A percentile compares a stretch with the other conserved stretches of the same genome.
Evolutionary conservation across 2,797 vertebrate species (phyloP).

Genomic region (Acanthurus lineatus): DNA sequence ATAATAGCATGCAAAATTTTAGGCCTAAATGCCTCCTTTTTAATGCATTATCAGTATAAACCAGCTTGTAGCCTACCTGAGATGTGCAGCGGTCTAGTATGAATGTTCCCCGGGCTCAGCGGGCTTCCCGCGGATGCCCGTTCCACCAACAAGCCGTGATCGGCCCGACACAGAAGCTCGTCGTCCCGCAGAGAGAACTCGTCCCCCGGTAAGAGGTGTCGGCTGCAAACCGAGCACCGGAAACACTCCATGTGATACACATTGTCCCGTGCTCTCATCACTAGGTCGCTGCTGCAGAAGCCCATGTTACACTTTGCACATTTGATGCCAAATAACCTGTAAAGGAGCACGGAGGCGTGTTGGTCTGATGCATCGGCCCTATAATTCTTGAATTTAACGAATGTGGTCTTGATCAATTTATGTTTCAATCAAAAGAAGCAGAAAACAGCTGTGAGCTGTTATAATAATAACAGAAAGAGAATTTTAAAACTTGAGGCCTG

Average conservation of each 20-base stretch:
- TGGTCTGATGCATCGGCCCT: slow-evolving; percentile 20
- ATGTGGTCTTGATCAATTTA: background rate
- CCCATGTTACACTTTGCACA: slow-evolving; percentile 93
- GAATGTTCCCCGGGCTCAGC: slow-evolving; percentile 86
- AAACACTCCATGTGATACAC: slow-evolving; percentile 97
- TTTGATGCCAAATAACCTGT: slow-evolving; percentile 93
- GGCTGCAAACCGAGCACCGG: slow-evolving; percentile 93
- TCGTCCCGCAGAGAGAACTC: slow-evolving; percentile 94
- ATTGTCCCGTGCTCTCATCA: slow-evolving; percentile 93
- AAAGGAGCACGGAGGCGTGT: background rate
- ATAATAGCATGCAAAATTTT: background rate
- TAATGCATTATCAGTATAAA: background rate
- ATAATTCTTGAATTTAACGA: background rate
- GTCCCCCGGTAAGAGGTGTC: slow-evolving; percentile 94
- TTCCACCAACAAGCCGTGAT: slow-evolving; percentile 88
- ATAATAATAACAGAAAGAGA: background rate
- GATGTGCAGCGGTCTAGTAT: slow-evolving; percentile 86
- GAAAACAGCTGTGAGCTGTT: background rate
- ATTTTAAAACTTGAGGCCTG: background rate
- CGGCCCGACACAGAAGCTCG: slow-evolving; percentile 91
- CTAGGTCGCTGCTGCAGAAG: slow-evolving; percentile 93
- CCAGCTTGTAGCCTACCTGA: slow-evolving; percentile 80
- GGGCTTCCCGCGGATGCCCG: slow-evolving; percentile 86
- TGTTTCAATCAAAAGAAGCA: background rate
- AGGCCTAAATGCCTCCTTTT: background rate